Evolutionary conservation across 2,888 invertebrate species (phyloP).

Genomic region (Eupithecia centaureata): DNA sequence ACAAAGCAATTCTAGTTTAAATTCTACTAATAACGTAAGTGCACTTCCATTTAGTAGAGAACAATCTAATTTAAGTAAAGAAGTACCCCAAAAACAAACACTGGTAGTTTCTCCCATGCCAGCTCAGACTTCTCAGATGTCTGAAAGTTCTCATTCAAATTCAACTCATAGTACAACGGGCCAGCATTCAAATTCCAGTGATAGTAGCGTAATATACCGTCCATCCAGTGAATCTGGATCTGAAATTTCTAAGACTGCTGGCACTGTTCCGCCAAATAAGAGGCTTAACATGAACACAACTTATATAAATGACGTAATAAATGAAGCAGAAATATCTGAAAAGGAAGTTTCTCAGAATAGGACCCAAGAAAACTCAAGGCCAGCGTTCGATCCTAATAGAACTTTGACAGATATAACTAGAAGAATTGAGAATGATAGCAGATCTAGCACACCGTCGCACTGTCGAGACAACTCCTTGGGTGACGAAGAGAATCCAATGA

Average conservation of each 20-base stretch:
- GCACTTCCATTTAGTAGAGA: slow-evolving; percentile 79
- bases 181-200: slow-evolving; percentile 88
- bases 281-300: slow-evolving; percentile 80
- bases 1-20: slow-evolving; percentile 84
- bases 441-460: slow-evolving; percentile 79
- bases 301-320: slow-evolving; percentile 80
- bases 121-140: slow-evolving; percentile 83
- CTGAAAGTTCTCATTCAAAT: slow-evolving; percentile 86
- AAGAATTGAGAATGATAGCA: slow-evolving; percentile 65
- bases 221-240: slow-evolving; percentile 89
- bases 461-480: slow-evolving; percentile 82
- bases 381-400: slow-evolving; percentile 67
- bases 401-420: slow-evolving; percentile 67
- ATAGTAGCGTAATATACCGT: slow-evolving; percentile 89
- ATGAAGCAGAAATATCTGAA: slow-evolving; percentile 81
- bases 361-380: slow-evolving; percentile 56
- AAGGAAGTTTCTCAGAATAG: slow-evolving; percentile 76
- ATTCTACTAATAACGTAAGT: slow-evolving; percentile 80
- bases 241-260: slow-evolving; percentile 80
- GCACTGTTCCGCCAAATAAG: slow-evolving; percentile 78
- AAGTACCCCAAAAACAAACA: slow-evolving; percentile 79
- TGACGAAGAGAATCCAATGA: slow-evolving; percentile 88
- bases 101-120: slow-evolving; percentile 91
- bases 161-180: slow-evolving; percentile 86
- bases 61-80: slow-evolving; percentile 81